These are phyloP conservation scores for Campylomormyrus tamandua DNA, from an alignment of 2,113 vertebrate genomes.

Conservation along the genomic window DNA sequence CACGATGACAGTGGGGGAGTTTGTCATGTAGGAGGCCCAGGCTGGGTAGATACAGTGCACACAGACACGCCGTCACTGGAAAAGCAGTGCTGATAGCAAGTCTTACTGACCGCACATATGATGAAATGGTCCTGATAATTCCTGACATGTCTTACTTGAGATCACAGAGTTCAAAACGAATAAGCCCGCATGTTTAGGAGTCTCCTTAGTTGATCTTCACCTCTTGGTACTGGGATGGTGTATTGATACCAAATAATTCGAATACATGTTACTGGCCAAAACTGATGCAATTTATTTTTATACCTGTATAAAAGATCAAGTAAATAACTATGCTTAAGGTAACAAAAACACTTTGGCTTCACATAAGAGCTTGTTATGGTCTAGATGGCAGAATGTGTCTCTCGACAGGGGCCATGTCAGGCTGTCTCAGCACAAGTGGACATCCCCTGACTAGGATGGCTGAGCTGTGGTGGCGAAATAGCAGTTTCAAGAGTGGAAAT, in stretches of 20 bases:
- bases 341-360: not conserved
- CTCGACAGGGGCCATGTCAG: not conserved
- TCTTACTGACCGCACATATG: not conserved
- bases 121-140: not conserved
- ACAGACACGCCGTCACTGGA: constrained; percentile 11
- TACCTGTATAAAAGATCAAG: not conserved
- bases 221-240: not conserved
- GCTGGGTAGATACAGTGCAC: constrained; percentile 53
- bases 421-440: not conserved
- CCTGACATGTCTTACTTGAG: not conserved
- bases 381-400: not conserved
- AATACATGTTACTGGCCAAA: not conserved
- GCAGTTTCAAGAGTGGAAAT: not conserved
- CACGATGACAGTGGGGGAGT: constrained; percentile 90
- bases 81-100: not conserved
- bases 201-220: not conserved
- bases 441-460: not conserved
- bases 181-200: not conserved
- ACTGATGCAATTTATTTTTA: not conserved
- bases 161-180: not conserved
- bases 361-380: not conserved
- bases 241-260: not conserved
- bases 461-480: not conserved
- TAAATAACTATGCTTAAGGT: not conserved
- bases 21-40: constrained; percentile 97